Evolutionary conservation across 1,140 invertebrate species (phyloP).

Genomic region (Heliconius hewitsoni): DNA sequence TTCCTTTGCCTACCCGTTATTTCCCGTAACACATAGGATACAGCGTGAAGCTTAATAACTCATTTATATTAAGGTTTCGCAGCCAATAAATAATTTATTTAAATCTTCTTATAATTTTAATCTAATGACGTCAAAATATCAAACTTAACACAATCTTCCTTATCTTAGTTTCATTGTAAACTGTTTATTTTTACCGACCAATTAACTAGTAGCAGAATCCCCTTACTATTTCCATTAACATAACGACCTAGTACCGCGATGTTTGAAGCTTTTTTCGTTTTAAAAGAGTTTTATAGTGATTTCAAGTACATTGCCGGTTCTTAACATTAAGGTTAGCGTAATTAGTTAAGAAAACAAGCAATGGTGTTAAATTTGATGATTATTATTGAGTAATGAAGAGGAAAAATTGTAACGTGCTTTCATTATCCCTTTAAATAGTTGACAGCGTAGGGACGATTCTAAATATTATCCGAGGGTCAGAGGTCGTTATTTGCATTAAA

Average conservation of each 20-base stretch:
- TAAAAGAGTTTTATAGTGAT: neutral
- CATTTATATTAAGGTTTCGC: too few relatives aligned
- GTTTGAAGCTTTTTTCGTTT: neutral
- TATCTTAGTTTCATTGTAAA: constrained; percentile 8
- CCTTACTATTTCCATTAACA: constrained; percentile 15
- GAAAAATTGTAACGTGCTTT: neutral
- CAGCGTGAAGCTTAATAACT: too few relatives aligned
- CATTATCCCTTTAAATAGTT: constrained; percentile 30
- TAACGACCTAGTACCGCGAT: neutral
- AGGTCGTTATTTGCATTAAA: neutral
- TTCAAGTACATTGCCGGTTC: neutral
- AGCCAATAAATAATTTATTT: neutral
- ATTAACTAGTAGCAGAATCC: neutral
- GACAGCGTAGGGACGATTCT: constrained; percentile 20
- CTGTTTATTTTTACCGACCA: constrained; percentile 17
- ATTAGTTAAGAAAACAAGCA: neutral
- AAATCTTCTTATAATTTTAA: neutral
- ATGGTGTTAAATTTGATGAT: neutral
- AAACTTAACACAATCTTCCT: neutral
- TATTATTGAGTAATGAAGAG: neutral
- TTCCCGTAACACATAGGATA: too few relatives aligned
- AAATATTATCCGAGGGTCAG: constrained; percentile 20
- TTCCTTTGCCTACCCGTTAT: too few relatives aligned
- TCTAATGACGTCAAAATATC: neutral
- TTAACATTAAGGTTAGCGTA: neutral